Evolutionary conservation across 2,888 invertebrate species (phyloP).

Genomic region (Luffia ferchaultella): DNA sequence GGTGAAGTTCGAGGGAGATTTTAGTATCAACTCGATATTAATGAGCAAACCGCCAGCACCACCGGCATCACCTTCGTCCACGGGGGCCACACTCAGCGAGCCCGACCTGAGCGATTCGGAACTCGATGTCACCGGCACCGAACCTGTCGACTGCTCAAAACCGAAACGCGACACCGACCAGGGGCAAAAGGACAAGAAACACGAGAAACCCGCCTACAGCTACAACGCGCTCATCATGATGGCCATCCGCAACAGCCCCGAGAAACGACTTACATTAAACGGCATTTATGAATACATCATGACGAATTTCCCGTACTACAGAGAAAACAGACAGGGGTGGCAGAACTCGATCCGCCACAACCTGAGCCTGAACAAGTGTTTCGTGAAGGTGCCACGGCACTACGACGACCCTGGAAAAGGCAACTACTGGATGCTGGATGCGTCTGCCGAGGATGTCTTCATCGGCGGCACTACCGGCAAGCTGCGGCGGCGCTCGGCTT

Average conservation of each 20-base stretch:
- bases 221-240: slow-evolving; percentile 97
- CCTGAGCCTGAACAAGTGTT: slow-evolving; percentile 91
- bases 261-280: slow-evolving; percentile 85
- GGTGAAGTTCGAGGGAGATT: slow-evolving; percentile 73
- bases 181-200: slow-evolving; percentile 61
- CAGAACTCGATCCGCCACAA: slow-evolving; percentile 95
- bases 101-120: slow-evolving; percentile 70
- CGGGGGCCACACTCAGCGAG: slow-evolving; percentile 32
- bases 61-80: slow-evolving; percentile 41
- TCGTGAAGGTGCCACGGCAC: slow-evolving; percentile 89
- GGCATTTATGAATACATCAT: slow-evolving; percentile 96
- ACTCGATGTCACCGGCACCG: slow-evolving; percentile 80
- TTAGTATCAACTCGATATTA: slow-evolving; percentile 82
- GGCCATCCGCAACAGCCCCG: slow-evolving; percentile 89
- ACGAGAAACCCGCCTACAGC: slow-evolving; percentile 90
- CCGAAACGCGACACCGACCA: slow-evolving; percentile 42
- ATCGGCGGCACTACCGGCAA: slow-evolving; percentile 94
- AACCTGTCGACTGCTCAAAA: slow-evolving; percentile 75
- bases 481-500: slow-evolving; percentile 88
- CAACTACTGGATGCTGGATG: slow-evolving; percentile 96
- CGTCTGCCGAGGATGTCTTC: slow-evolving; percentile 91
- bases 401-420: slow-evolving; percentile 97
- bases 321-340: slow-evolving; percentile 94
- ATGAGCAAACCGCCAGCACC: slow-evolving; percentile 62
- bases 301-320: slow-evolving; percentile 92